phyloP scores from a whole-genome alignment of 2,113 vertebrate genomes.

The Indicator maculatus region DNA sequence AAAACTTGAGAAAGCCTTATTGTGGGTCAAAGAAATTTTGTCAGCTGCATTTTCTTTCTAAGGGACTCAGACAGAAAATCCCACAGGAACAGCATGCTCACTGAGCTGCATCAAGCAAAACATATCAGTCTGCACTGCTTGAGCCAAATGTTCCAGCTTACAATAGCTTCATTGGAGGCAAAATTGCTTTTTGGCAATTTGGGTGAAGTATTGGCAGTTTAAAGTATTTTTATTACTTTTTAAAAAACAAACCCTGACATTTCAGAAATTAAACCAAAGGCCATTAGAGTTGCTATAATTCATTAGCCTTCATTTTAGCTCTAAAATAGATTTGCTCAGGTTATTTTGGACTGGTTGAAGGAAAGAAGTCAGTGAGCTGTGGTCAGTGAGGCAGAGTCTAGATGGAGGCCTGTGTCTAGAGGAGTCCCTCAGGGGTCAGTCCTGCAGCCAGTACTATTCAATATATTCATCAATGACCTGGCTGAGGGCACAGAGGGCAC shows the following conservation, averaged over 20 bases:
- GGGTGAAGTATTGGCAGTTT: not conserved
- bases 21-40: not conserved
- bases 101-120: not conserved
- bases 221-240: not conserved
- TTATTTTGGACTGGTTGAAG: not conserved
- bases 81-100: not conserved
- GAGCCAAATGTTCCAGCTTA: not conserved
- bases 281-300: not conserved
- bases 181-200: slow-evolving; percentile 20
- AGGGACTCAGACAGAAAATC: not conserved
- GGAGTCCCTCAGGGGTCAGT: no score
- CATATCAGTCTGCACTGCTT: not conserved
- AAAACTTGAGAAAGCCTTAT: not conserved
- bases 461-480: no score
- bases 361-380: no score
- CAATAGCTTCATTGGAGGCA: not conserved
- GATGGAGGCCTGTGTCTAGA: no score
- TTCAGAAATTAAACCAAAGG: not conserved
- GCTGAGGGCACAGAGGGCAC: no score
- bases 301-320: not conserved
- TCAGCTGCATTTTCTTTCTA: not conserved
- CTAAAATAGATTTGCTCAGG: not conserved
- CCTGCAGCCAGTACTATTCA: no score
- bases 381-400: no score
- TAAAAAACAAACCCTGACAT: not conserved